These are phyloP conservation scores for Loxodonta africana DNA, from an alignment of 2,113 vertebrate genomes.

Conservation along the genomic window DNA sequence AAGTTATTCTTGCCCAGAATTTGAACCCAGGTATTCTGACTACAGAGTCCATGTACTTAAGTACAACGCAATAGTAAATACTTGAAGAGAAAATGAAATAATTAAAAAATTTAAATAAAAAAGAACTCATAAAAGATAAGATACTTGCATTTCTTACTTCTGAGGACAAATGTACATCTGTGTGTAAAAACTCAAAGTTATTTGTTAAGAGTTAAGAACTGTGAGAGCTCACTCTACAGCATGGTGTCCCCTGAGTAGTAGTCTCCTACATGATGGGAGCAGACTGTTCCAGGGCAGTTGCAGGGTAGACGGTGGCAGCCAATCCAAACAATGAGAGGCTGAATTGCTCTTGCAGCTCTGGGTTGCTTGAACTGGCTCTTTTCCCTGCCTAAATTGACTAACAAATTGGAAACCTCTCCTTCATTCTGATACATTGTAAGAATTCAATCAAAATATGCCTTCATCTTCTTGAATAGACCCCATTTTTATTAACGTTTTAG, in stretches of 20 bases:
- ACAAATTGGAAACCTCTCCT: neutral
- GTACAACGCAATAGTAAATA: neutral
- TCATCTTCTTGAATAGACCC: neutral
- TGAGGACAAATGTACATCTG: neutral
- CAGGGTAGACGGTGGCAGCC: neutral
- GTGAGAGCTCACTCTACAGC: neutral
- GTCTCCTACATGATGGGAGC: neutral
- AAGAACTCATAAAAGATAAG: neutral
- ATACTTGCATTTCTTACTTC: neutral
- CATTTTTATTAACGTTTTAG: neutral
- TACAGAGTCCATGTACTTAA: neutral
- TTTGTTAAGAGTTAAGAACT: neutral
- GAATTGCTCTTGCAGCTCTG: neutral
- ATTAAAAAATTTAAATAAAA: neutral
- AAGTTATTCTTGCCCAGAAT: neutral
- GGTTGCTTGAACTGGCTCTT: constrained; percentile 23
- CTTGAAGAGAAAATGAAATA: neutral
- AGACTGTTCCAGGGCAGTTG: neutral
- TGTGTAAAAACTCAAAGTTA: neutral
- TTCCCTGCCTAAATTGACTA: neutral
- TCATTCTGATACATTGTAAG: neutral
- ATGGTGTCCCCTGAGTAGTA: neutral
- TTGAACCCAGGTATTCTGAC: neutral
- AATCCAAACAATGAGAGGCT: neutral
- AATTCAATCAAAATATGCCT: neutral